phyloP scores from a whole-genome alignment of 1,140 invertebrate genomes.

The Samia ricini region DNA sequence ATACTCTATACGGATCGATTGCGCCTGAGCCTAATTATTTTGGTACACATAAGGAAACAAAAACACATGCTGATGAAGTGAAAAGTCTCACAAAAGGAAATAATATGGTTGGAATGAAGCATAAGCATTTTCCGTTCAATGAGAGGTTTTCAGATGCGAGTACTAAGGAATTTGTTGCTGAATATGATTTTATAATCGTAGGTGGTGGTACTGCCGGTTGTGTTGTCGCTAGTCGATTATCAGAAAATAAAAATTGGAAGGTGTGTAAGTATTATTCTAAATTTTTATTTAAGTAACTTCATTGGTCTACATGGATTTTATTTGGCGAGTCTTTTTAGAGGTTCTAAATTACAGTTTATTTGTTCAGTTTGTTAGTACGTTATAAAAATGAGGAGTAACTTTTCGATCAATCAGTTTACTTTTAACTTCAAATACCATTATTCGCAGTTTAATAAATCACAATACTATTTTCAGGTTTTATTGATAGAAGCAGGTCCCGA shows the following conservation, averaged over 20 bases:
- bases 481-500: slow-evolving; percentile 83
- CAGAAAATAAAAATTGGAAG: slow-evolving; percentile 67
- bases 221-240: slow-evolving; percentile 58
- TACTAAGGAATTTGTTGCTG: slow-evolving; percentile 17
- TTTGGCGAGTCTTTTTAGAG: no score
- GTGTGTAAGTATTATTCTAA: slow-evolving; percentile 23
- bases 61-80: slow-evolving; percentile 7
- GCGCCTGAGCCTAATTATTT: slow-evolving; percentile 61
- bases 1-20: slow-evolving; percentile 60
- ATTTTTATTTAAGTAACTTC: not conserved
- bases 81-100: not conserved
- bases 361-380: no score
- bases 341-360: no score
- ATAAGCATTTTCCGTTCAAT: slow-evolving; percentile 7
- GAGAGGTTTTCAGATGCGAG: slow-evolving; percentile 23
- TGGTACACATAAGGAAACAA: slow-evolving; percentile 28
- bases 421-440: not conserved
- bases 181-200: slow-evolving; percentile 61
- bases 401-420: not conserved
- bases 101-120: slow-evolving; percentile 8
- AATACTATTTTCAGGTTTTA: slow-evolving; percentile 68
- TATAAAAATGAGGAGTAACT: not conserved
- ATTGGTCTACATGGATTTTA: no score
- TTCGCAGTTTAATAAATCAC: not conserved
- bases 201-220: slow-evolving; percentile 65